phyloP scores from a whole-genome alignment of 1,140 invertebrate species.

The Ectropis grisescens region DNA sequence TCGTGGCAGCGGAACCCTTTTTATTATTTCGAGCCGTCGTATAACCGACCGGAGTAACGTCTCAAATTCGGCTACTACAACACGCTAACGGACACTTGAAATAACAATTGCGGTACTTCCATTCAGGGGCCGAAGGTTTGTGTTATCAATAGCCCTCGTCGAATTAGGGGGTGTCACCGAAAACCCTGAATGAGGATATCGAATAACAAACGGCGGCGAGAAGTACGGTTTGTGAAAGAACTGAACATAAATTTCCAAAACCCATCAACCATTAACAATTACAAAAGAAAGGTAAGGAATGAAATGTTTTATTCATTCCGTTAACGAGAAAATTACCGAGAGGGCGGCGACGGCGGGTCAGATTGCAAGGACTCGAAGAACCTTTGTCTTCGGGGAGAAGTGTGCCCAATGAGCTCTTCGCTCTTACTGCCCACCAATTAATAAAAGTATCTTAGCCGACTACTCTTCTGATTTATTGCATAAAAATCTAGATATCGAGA shows the following conservation, averaged over 20 bases:
- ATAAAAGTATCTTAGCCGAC: constrained; percentile 29
- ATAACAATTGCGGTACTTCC: too few relatives aligned
- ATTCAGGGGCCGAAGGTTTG: too few relatives aligned
- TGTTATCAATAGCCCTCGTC: too few relatives aligned
- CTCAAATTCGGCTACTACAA: constrained; percentile 4
- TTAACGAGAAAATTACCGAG: constrained; percentile 68
- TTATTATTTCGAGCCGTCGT: constrained; percentile 21
- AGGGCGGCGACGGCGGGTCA: constrained; percentile 53
- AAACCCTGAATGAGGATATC: constrained; percentile 23
- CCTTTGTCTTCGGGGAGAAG: constrained; percentile 58
- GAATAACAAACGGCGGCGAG: constrained; percentile 31
- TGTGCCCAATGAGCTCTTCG: constrained; percentile 50
- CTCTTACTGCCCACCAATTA: constrained; percentile 48
- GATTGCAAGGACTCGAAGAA: constrained; percentile 55
- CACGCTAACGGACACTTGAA: constrained; percentile 2
- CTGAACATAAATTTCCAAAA: constrained; percentile 59
- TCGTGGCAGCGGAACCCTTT: constrained; percentile 13
- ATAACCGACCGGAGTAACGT: constrained; percentile 1
- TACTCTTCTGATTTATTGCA: constrained; percentile 23
- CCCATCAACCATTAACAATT: constrained; percentile 66
- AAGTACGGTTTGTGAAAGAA: constrained; percentile 34
- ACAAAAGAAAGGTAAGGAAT: constrained; percentile 66
- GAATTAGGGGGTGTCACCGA: constrained; percentile 6
- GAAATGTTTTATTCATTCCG: constrained; percentile 69
- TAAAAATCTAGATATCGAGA: constrained; percentile 11